Evolutionary conservation across 2,888 invertebrate genomes (phyloP), one percentile per base, ranked within the genome.

Genomic region (Drosophila mimetica): DNA sequence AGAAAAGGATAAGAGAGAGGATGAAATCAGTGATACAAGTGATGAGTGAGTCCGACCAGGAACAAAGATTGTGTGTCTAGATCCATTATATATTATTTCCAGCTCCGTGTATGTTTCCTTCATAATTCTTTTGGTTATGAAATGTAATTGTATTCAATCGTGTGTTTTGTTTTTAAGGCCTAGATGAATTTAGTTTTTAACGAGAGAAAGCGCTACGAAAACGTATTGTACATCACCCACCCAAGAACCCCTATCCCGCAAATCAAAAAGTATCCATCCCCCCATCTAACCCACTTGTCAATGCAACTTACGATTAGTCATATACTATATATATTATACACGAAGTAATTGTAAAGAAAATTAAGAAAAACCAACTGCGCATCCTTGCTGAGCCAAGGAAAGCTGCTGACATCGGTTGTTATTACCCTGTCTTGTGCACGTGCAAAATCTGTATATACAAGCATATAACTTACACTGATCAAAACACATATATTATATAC

Each of bases 291-390:
- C 53, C 67, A 47, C 59, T 53, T 37, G 60, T 64, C 74, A 81
- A 77, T 80, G 75, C 75, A 80, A 76, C 60, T 30, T 79, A 74
- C 25, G 46, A 71, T 79, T 76, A 82, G 79, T 85, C 82, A 79
- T 71, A 54, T 54, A 47, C n/a, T n/a, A 61, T 39, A 36, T 54
- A 30, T 42, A 66, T 28, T 47, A 44, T 44, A 80, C 65, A 60
- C 61, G 59, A 64, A 50, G 42, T 69, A 73, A 71, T 32, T 81
- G 71, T 84, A 71, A 67, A 52, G 39, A 53, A 44, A 59, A 57
- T 39, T 60, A 51, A 42, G 14, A 47, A 51, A 50, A 52, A 48
- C 54, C 55, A 42, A 18, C 37, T 52, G 57, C 57, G 71, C 69
- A 69, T 77, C 65, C 70, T 66, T 73, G 75, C 61, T 65, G 65